phyloP scores from a whole-genome alignment of 2,113 vertebrate genomes.

The Syngnathus scovelli region DNA sequence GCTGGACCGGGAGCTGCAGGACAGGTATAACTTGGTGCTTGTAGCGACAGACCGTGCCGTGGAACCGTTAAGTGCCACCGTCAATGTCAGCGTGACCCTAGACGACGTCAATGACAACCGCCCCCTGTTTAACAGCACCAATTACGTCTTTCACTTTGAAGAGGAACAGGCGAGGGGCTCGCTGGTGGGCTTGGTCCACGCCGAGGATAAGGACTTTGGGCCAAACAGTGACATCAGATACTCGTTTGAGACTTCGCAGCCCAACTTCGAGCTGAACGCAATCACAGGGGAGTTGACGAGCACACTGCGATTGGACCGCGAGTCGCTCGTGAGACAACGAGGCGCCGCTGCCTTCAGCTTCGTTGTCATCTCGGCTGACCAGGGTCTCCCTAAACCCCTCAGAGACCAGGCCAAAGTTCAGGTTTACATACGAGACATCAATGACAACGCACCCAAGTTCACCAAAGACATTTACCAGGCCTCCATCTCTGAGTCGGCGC shows the following conservation, averaged over 20 bases:
- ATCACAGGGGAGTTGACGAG: slow-evolving; percentile 84
- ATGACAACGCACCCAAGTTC: slow-evolving; percentile 94
- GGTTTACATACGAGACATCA: slow-evolving; percentile 91
- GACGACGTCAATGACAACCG: slow-evolving; percentile 96
- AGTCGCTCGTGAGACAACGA: slow-evolving; percentile 85
- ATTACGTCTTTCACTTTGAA: slow-evolving; percentile 91
- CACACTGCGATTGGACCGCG: slow-evolving; percentile 86
- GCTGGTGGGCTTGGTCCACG: slow-evolving; percentile 80
- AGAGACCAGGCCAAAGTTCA: slow-evolving; percentile 94
- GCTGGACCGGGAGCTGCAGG: slow-evolving; percentile 91
- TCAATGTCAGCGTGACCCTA: slow-evolving; percentile 87
- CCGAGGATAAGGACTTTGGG: slow-evolving; percentile 90
- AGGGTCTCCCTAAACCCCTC: slow-evolving; percentile 91
- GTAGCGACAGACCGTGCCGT: slow-evolving; percentile 87
- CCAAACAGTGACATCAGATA: slow-evolving; percentile 90
- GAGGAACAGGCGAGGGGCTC: slow-evolving; percentile 89
- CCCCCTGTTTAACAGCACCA: slow-evolving; percentile 94
- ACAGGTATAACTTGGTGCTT: slow-evolving; percentile 82
- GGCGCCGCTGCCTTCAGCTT: slow-evolving; percentile 89
- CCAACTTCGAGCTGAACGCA: slow-evolving; percentile 87
- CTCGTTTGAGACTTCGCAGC: slow-evolving; percentile 81
- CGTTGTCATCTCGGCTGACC: slow-evolving; percentile 82
- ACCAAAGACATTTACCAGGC: slow-evolving; percentile 94
- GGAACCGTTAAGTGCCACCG: slow-evolving; percentile 83
- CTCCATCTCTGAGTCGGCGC: slow-evolving; percentile 86